Percentiles rank a stretch among this genome's conserved stretches.
Conservation (phyloP, 2,797 vertebrate species). For the Melopsittacus undulatus region DNA sequence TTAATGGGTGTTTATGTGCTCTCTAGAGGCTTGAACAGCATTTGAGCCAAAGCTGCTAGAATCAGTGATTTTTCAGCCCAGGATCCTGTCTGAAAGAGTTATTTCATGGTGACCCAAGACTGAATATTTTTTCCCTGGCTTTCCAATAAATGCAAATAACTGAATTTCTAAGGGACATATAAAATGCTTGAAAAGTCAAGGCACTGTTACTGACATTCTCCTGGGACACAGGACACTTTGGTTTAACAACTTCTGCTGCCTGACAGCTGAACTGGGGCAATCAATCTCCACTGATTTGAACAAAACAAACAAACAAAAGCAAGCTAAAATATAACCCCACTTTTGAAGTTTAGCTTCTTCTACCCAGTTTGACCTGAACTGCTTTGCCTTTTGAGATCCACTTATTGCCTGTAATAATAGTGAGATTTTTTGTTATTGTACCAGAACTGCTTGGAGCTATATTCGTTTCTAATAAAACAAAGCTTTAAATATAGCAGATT, state of each 20-base stretch:
- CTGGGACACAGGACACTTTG: background rate
- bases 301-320: background rate
- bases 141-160: background rate
- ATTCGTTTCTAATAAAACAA: conserved; percentile 34
- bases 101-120: background rate
- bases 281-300: background rate
- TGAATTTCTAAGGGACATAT: background rate
- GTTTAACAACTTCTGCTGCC: background rate
- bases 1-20: background rate
- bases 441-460: background rate
- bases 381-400: background rate
- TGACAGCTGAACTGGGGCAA: background rate
- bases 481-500: conserved; percentile 34
- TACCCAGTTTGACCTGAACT: background rate
- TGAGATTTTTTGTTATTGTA: background rate
- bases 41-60: background rate
- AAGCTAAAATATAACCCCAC: background rate
- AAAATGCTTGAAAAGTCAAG: background rate
- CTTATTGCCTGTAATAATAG: background rate
- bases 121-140: background rate
- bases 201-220: background rate
- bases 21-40: background rate
- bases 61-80: background rate
- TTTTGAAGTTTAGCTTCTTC: background rate
- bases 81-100: background rate